Evolutionary conservation across 23 tunicate species (phyloP).

Genomic region (Halocynthia roretzi): DNA sequence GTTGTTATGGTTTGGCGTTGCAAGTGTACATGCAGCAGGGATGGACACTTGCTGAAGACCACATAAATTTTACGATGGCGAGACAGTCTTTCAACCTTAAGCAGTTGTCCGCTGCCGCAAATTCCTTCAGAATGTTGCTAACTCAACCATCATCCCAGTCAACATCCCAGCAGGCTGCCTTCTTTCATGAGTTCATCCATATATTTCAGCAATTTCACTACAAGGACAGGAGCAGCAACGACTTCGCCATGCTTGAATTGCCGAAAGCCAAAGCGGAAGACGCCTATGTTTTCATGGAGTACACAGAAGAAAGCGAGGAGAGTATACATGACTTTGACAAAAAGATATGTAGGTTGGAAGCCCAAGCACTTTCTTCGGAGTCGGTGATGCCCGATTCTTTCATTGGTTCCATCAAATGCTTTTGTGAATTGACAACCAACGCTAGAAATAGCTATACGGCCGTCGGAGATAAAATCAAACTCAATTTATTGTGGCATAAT

Average conservation of each 20-base stretch:
- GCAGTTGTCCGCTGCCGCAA: conserved; percentile 30
- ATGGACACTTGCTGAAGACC: conserved; percentile 69
- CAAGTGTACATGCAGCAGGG: conserved; percentile 54
- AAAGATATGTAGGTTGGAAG: background rate
- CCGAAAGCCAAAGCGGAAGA: background rate
- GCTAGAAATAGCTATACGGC: background rate
- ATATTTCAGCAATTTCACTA: conserved; percentile 21
- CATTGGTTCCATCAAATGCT: background rate
- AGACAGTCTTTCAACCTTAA: conserved; percentile 40
- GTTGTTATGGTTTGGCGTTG: conserved; percentile 54
- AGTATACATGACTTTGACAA: background rate
- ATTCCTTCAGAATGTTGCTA: conserved; percentile 43
- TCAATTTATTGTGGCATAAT: background rate
- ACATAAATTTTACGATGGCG: conserved; percentile 73
- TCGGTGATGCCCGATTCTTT: background rate
- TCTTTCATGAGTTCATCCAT: conserved; percentile 61
- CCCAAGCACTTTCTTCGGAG: background rate
- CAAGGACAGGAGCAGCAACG: background rate
- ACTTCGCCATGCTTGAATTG: conserved; percentile 1
- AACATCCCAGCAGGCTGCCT: conserved; percentile 54
- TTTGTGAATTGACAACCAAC: conserved; percentile 6
- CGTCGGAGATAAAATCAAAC: conserved; percentile 2
- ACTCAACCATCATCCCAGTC: conserved; percentile 41
- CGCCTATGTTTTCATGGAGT: background rate
- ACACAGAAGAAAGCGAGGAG: background rate